Conservation (phyloP, 1,140 invertebrate genomes). For the fruit fly (Drosophila melanogaster) region DNA sequence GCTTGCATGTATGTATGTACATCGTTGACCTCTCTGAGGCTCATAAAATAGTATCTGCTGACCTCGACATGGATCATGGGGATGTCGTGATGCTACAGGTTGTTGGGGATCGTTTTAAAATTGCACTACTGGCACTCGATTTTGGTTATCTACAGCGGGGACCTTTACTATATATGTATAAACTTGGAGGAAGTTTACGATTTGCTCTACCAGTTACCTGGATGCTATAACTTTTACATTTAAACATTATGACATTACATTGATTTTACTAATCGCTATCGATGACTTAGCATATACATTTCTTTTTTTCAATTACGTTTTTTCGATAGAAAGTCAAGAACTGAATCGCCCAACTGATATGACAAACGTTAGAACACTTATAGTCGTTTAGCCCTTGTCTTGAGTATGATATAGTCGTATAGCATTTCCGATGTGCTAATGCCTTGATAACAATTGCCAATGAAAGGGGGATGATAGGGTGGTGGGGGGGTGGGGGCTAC, state of each 20-base stretch:
- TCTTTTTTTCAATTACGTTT: slow-evolving; percentile 26
- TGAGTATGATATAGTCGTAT: slow-evolving; percentile 35
- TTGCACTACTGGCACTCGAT: slow-evolving; percentile 49
- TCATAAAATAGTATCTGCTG: slow-evolving; percentile 53
- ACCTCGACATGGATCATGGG: slow-evolving; percentile 13
- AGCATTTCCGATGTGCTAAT: slow-evolving; percentile 67
- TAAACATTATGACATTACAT: slow-evolving; percentile 59
- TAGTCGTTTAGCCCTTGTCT: slow-evolving; percentile 45
- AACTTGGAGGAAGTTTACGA: slow-evolving; percentile 69
- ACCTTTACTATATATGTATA: slow-evolving; percentile 58
- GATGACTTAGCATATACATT: slow-evolving; percentile 37
- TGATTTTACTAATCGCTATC: slow-evolving; percentile 39
- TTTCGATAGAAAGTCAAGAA: slow-evolving; percentile 56
- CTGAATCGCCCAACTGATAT: slow-evolving; percentile 51
- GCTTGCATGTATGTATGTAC: slow-evolving; percentile 63
- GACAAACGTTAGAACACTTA: slow-evolving; percentile 62
- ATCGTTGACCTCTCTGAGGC: slow-evolving; percentile 56
- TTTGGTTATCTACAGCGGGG: slow-evolving; percentile 68
- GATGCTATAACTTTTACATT: slow-evolving; percentile 57
- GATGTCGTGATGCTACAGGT: slow-evolving; percentile 48
- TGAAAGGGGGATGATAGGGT: slow-evolving; percentile 20
- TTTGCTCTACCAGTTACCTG: slow-evolving; percentile 57
- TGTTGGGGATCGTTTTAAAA: slow-evolving; percentile 42
- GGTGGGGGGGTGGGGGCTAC: too few species aligned
- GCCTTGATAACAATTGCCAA: slow-evolving; percentile 76